A percentile compares a stretch with the other conserved stretches of the same genome.
phyloP scores from a whole-genome alignment of 2,888 invertebrate species.

The Galerucella calmariensis region DNA sequence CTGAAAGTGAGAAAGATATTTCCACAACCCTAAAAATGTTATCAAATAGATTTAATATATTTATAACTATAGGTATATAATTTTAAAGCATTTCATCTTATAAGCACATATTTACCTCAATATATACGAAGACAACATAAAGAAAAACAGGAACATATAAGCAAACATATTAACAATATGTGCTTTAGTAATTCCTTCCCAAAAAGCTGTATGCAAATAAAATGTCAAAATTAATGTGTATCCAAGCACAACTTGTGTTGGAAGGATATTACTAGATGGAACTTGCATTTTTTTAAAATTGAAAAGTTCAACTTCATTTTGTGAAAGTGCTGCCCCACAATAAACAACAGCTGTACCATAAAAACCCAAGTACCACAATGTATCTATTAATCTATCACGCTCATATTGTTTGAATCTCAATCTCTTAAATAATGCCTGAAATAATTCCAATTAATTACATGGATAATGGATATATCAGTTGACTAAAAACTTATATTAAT shows the following conservation, averaged over 20 bases:
- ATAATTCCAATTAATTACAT: constrained; percentile 17
- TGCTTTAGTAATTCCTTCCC: constrained; percentile 54
- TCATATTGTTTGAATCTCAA: constrained; percentile 56
- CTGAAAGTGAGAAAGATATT: constrained; percentile 46
- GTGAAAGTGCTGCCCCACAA: constrained; percentile 54
- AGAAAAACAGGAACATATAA: constrained; percentile 52
- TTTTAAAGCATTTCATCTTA: neutral
- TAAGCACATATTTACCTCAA: constrained; percentile 44
- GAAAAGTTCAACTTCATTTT: constrained; percentile 54
- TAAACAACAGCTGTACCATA: constrained; percentile 56
- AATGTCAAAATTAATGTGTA: constrained; percentile 57
- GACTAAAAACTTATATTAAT: too few relatives aligned
- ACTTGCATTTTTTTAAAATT: constrained; percentile 49
- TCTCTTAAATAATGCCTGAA: constrained; percentile 56
- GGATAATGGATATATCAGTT: neutral
- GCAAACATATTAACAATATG: constrained; percentile 47
- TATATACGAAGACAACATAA: constrained; percentile 49
- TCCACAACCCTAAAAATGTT: constrained; percentile 47
- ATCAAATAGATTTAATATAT: neutral
- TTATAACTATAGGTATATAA: neutral
- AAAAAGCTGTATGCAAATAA: constrained; percentile 56
- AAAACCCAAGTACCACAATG: constrained; percentile 60
- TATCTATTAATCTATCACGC: constrained; percentile 53
- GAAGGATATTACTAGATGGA: constrained; percentile 38
- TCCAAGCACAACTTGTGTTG: constrained; percentile 54